Evolutionary conservation across 2,797 vertebrate genomes (phyloP), one percentile per base, ranked within the genome.

Genomic region (Ctenosaura bakeri): DNA sequence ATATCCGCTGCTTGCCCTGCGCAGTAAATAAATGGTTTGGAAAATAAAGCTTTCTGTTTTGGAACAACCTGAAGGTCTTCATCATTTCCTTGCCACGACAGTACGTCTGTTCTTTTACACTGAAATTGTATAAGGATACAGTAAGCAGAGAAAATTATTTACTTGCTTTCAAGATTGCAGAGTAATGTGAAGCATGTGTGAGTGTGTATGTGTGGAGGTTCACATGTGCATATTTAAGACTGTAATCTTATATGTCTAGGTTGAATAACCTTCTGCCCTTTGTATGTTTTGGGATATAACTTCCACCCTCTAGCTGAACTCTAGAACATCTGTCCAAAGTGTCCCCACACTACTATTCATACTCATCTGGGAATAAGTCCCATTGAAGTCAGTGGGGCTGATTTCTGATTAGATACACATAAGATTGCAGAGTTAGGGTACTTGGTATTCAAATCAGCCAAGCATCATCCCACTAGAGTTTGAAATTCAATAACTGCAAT

Each of bases 81-180:
- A n/a, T n/a, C n/a, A n/a, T n/a, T n/a, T n/a, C n/a, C n/a, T n/a
- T n/a, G n/a, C n/a, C n/a, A n/a, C n/a, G n/a, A n/a, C n/a, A n/a
- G n/a, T n/a, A n/a, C 56, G 18, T 32, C 9, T 26, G 10, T 85
- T 73, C 6, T 56, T 50, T 22, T 24, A 54, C 20, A n/a, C 7
- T n/a, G 69, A 85, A 85, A 24, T 10, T 38, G 22, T 74, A 71
- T 46, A 38, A 29, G 8, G 69, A 38, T 86, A 74, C 71, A 26
- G 35, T 24, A 42, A 83, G 6, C 38, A 86, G 82, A 88, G n/a
- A 80, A 56, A 91, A 42, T 1, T 87, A 87, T 0, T 29, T 42
- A 1, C 87, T 93, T 82, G 7, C 54, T 92, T 80, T 81, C 88
- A 93, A 74, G 85, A 86, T 88, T 59, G 62, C 91, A 90, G 90